Conservation (phyloP, 2,797 vertebrate genomes). For the Momotus momota region DNA sequence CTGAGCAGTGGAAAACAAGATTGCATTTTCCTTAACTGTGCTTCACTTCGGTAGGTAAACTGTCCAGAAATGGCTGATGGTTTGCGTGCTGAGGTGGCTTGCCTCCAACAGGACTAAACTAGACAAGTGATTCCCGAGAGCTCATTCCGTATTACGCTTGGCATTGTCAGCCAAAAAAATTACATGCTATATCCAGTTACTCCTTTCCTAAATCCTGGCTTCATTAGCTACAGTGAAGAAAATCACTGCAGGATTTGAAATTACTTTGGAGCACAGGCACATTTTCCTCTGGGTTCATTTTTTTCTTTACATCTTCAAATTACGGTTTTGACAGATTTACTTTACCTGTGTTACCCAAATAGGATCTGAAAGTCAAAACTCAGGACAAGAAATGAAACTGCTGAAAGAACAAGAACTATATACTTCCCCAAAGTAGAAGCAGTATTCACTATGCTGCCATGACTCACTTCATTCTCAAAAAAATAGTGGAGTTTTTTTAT, state of each 20-base stretch:
- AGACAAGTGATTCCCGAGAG: neutral
- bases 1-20: neutral
- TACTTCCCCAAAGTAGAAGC: neutral
- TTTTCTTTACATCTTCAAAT: neutral
- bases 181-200: accelerated
- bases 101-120: neutral
- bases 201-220: neutral
- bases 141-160: neutral
- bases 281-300: neutral
- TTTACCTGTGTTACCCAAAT: neutral
- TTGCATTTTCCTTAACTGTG: accelerated
- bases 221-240: neutral
- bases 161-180: neutral
- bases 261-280: neutral
- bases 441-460: neutral
- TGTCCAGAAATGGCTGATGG: neutral
- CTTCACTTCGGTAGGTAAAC: neutral
- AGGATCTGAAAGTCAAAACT: neutral
- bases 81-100: accelerated
- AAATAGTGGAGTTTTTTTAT: neutral
- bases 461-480: neutral
- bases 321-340: neutral
- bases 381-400: neutral
- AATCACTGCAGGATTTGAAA: neutral
- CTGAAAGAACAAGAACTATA: neutral